Base-by-base conservation (phyloP, 2,797 vertebrate species). In the Typhlichthys subterraneus region DNA sequence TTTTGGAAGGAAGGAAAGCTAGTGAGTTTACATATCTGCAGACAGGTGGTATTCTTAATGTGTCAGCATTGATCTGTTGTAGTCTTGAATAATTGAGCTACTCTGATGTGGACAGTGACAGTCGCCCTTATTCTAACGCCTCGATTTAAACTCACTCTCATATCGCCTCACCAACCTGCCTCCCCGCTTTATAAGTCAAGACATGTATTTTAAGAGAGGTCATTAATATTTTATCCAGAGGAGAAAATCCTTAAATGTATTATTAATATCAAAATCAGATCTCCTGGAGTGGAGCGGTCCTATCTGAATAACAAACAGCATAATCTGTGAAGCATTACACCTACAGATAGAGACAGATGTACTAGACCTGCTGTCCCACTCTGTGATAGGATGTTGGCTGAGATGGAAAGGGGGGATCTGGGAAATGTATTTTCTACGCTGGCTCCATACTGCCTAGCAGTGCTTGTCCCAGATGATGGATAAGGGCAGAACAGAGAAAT, bases 161-260 rank as follows among this genome's bases (percentile, higher is more conserved):
- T 38, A 38, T 38, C 8, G 23, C 49, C 6, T 56, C 59, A n/a
- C 12, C 14, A 14, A n/a, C 9, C 55, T 45, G 12, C 42, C 13
- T 14, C n/a, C 13, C 38, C 80, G 65, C 71, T 70, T 53, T 4
- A 61, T 60, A 68, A 84, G 68, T 59, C 78, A 66, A 61, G 61
- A 59, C 64, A 12, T 66, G 54, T 72, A 74, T 72, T 78, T 72
- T 82, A 83, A 82, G 80, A 76, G 59, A 61, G 74, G 38, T 67
- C 83, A 88, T 90, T 85, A 84, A 90, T 89, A 89, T 87, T 90
- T 86, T 61, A 91, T 75, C 79, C 80, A 53, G 63, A 81, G 65
- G 82, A 83, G 83, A 83, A 72, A 72, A 69, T 77, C 76, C 80
- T 89, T 88, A 80, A 77, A 88, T 90, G 78, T 65, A 84, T 84